Evolutionary conservation across 2,888 invertebrate genomes (phyloP).

Genomic region (Listrodromus nycthemerus): DNA sequence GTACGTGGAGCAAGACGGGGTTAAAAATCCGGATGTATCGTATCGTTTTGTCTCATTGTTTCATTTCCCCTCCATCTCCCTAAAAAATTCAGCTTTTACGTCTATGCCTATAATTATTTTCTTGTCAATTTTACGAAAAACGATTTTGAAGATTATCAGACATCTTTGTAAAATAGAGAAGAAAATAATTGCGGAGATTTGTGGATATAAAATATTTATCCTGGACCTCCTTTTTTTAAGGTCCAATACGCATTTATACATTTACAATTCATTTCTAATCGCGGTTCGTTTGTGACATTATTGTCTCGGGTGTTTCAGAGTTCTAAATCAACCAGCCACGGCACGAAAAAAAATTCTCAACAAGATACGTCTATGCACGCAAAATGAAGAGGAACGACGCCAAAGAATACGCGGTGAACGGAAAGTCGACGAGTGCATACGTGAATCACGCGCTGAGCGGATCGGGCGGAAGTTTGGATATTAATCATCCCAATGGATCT

Average conservation of each 20-base stretch:
- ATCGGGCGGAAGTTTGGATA: conserved; percentile 75
- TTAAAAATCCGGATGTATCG: too few relatives aligned
- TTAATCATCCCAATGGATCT: conserved; percentile 71
- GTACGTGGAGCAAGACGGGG: too few relatives aligned
- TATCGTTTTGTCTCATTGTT: too few relatives aligned
- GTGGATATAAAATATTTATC: too few relatives aligned
- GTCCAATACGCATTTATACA: background rate
- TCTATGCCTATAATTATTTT: too few relatives aligned
- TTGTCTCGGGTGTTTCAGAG: conserved; percentile 35
- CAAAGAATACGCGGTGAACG: conserved; percentile 70
- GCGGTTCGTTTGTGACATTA: conserved; percentile 21
- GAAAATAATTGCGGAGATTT: background rate
- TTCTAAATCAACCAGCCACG: conserved; percentile 63
- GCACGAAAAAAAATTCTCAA: conserved; percentile 57
- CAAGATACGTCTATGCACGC: conserved; percentile 54
- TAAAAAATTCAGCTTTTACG: too few relatives aligned
- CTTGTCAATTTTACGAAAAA: too few relatives aligned
- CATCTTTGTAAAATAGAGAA: too few relatives aligned
- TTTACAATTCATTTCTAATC: conserved; percentile 47
- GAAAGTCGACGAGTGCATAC: conserved; percentile 74
- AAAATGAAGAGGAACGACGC: conserved; percentile 77
- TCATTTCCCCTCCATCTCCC: too few relatives aligned
- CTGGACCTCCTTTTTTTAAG: too few relatives aligned
- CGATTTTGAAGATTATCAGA: too few relatives aligned
- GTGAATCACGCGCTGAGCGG: conserved; percentile 78